A percentile compares a stretch with the other conserved stretches of the same genome.
These are phyloP conservation scores for Verasper variegatus DNA, from an alignment of 2,113 vertebrate species.

Conservation along the genomic window DNA sequence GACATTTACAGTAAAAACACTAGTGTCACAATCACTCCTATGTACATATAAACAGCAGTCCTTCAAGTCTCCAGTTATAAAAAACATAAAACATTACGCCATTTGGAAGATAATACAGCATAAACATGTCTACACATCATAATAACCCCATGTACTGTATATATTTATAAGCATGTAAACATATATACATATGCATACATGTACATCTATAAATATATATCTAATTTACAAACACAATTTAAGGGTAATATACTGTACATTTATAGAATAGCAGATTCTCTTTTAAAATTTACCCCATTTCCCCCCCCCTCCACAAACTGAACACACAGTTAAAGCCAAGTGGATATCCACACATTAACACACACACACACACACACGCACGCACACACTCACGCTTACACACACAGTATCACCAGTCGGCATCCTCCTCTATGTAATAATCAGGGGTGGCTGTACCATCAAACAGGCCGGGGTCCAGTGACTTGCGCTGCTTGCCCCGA, in stretches of 20 bases:
- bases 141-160: conserved; percentile 75
- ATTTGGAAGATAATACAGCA: conserved; percentile 86
- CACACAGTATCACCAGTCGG: conserved; percentile 87
- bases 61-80: conserved; percentile 97
- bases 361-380: conserved; percentile 23
- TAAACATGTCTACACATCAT: conserved; percentile 87
- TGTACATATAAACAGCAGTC: conserved; percentile 97
- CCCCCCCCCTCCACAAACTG: conserved; percentile 23
- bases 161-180: conserved; percentile 82
- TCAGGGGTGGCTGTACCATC: conserved; percentile 95
- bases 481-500: conserved; percentile 96
- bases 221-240: conserved; percentile 84
- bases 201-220: conserved; percentile 86
- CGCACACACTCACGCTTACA: conserved; percentile 34
- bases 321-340: conserved; percentile 59
- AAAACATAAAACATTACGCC: conserved; percentile 79
- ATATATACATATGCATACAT: conserved; percentile 85
- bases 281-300: conserved; percentile 75
- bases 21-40: conserved; percentile 89
- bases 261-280: conserved; percentile 77
- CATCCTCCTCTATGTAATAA: conserved; percentile 99
- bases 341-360: conserved; percentile 24
- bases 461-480: conserved; percentile 95
- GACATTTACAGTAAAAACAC: conserved; percentile 88
- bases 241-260: conserved; percentile 84